Percentiles rank a stretch among this genome's conserved stretches.
These are phyloP conservation scores for Diphyllodes magnificus DNA, from an alignment of 2,113 vertebrate genomes.

Conservation along the genomic window DNA sequence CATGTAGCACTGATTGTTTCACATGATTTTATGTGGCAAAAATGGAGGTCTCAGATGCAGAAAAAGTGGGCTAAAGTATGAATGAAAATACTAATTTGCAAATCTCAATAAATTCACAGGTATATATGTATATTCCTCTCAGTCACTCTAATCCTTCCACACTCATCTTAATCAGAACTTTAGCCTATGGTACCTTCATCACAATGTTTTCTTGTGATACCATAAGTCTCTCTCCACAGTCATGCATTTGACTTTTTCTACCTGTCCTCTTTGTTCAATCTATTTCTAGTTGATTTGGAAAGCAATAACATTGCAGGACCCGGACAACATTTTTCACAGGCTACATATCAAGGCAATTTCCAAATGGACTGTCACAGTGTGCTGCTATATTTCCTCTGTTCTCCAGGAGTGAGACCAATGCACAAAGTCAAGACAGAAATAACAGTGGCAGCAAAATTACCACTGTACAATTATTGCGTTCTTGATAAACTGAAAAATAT, in stretches of 20 bases:
- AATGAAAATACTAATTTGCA: background rate
- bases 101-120: background rate
- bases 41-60: background rate
- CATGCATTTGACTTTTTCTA: background rate
- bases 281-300: background rate
- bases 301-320: background rate
- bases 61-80: background rate
- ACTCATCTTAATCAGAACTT: background rate
- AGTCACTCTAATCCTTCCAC: background rate
- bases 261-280: background rate
- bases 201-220: background rate
- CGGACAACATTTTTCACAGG: background rate
- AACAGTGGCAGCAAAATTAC: background rate
- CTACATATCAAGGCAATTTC: background rate
- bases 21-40: background rate
- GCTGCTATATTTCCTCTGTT: background rate
- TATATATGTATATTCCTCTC: background rate
- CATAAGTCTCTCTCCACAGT: background rate
- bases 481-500: background rate
- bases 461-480: background rate
- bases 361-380: background rate
- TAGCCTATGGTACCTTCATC: background rate
- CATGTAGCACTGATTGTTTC: background rate
- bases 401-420: background rate
- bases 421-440: background rate